Base-by-base conservation (phyloP, 2,113 vertebrate species). In the Plotosus lineatus region DNA sequence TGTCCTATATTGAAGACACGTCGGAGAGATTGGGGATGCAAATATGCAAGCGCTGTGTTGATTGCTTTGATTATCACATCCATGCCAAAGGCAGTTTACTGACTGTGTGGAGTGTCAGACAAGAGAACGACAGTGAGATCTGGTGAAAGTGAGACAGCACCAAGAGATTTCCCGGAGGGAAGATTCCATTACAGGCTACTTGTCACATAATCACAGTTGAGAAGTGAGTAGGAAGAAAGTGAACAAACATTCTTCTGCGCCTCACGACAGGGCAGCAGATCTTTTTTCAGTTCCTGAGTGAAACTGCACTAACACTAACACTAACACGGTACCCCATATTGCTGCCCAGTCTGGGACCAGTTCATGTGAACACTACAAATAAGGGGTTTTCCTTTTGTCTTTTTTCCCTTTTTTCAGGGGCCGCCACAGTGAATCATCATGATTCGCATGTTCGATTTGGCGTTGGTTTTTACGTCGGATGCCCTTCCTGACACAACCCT, bases 161-260 rank as follows among this genome's bases (percentile, higher is more conserved):
- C 79, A 84, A 55, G 55, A 42, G 78, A 82, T n/a, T 33, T 77
- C 21, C 33, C 72, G 38, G 11, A 36, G 79, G 77, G 31, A 56
- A 58, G 55, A 60, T 82, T 46, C 4, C 46, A 80, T 82, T 85
- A 76, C 76, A n/a, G 44, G 56, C 19, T 63, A 56, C 53, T 82
- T 82, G 36, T 75, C 75, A 85, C n/a, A 3, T 60, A 48, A 75
- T 66, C 61, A 75, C 55, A 40, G 28, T 44, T n/a, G 65, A 60
- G 33, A 63, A 38, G 61, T n/a, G 44, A 71, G 44, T 42, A 46
- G 66, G 38, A 31, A 1, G 53, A 78, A 36, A 72, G 68, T 23
- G 78, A 44, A 72, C 66, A 79, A 71, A 58, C 46, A 31, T 51
- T 69, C 40, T 44, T 69, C 66, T 80, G 40, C 65, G 40, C 65